A percentile compares a stretch with the other conserved stretches of the same genome.
These are phyloP conservation scores for Megaustenia siamemsis DNA, from an alignment of 2,888 invertebrate genomes.

Conservation along the genomic window DNA sequence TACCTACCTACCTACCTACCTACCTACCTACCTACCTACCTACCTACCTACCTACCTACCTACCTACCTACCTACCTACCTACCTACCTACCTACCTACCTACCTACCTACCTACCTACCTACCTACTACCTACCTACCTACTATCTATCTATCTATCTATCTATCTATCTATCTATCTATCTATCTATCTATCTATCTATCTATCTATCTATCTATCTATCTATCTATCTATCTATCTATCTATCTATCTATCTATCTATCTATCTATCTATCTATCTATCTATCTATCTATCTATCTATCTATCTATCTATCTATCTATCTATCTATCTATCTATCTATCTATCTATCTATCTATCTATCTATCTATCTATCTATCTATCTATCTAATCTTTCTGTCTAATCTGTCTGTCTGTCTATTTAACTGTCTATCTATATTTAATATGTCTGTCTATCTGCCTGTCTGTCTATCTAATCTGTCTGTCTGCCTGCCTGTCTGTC, in stretches of 20 bases:
- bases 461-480: conserved; percentile 10
- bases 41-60: no score
- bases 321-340: conserved; percentile 29
- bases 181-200: conserved; percentile 38
- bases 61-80: no score
- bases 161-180: conserved; percentile 32
- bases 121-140: not conserved
- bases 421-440: conserved; percentile 33
- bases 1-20: no score
- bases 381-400: not conserved
- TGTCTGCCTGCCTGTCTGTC: no score
- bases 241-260: conserved; percentile 39
- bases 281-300: conserved; percentile 31
- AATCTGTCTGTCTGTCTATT: not conserved
- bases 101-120: no score
- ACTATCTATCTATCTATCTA: conserved; percentile 33
- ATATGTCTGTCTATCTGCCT: conserved; percentile 33
- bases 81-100: no score
- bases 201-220: conserved; percentile 44
- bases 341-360: conserved; percentile 10
- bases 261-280: conserved; percentile 48
- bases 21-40: no score
- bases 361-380: conserved; percentile 12
- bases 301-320: conserved; percentile 20
- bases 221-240: conserved; percentile 34